Evolutionary conservation across 2,888 invertebrate genomes (phyloP).

Genomic region (Aleiodes leptofemur): DNA sequence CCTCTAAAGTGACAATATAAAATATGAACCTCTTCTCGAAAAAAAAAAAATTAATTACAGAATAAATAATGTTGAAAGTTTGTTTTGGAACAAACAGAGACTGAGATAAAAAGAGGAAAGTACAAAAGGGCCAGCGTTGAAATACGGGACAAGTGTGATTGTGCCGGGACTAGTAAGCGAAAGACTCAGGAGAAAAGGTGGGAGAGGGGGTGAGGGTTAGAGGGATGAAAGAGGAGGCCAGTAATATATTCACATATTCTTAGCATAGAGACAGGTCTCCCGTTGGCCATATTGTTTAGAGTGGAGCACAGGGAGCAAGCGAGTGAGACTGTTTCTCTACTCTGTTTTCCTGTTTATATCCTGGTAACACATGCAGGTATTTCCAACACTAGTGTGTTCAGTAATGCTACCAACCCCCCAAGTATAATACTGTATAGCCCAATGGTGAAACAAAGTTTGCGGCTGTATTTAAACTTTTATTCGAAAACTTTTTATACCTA

Average conservation of each 20-base stretch:
- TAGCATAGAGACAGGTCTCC: conserved; percentile 64
- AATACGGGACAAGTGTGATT: conserved; percentile 60
- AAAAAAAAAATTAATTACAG: conserved; percentile 7
- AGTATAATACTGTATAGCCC: conserved; percentile 26
- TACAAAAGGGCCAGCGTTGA: conserved; percentile 51
- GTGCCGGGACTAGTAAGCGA: conserved; percentile 45
- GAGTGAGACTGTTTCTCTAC: conserved; percentile 35
- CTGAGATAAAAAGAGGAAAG: conserved; percentile 29
- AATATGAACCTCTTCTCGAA: too few species aligned
- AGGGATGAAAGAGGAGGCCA: conserved; percentile 46
- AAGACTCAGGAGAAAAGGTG: conserved; percentile 27
- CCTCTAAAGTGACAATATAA: too few species aligned
- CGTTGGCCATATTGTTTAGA: conserved; percentile 65
- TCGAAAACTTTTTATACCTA: conserved; percentile 71
- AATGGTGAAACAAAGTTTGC: conserved; percentile 67
- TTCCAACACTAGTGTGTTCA: conserved; percentile 12
- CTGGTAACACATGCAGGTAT: conserved; percentile 29
- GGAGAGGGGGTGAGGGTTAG: not conserved
- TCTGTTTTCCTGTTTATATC: conserved; percentile 38
- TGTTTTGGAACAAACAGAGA: conserved; percentile 5
- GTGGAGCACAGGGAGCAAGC: conserved; percentile 42
- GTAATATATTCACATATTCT: conserved; percentile 63
- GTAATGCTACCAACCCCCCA: conserved; percentile 43
- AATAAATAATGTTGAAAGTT: conserved; percentile 12
- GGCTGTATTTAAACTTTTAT: conserved; percentile 74